phyloP scores from a whole-genome alignment of 2,888 invertebrate species.

The Heliconius ethilla region DNA sequence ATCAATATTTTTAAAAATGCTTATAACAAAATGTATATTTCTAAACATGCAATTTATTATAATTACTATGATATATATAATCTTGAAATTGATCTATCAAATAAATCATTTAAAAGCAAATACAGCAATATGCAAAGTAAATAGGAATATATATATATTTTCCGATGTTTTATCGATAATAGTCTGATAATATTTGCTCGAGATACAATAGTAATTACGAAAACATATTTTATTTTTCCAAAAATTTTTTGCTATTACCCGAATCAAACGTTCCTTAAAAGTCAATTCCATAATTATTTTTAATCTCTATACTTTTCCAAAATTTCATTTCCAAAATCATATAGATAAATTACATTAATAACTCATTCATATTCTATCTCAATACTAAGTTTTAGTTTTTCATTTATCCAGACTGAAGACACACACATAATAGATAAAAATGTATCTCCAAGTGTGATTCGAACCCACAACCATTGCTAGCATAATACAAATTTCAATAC shows the following conservation, averaged over 20 bases:
- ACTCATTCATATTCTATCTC: background rate
- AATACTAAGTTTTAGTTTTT: too few relatives aligned
- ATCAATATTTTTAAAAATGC: background rate
- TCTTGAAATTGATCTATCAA: slow-evolving; percentile 2
- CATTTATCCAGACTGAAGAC: background rate
- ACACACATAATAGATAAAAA: background rate
- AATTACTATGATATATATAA: slow-evolving; percentile 5
- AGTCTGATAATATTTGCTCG: too few relatives aligned
- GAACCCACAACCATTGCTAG: background rate
- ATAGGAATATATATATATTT: too few relatives aligned
- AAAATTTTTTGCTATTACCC: background rate
- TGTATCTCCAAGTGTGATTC: background rate
- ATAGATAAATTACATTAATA: background rate
- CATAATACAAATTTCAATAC: background rate
- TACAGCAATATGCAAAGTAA: background rate
- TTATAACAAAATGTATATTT: background rate
- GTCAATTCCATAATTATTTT: background rate
- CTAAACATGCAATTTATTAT: background rate
- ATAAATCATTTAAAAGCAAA: background rate
- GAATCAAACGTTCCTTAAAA: background rate
- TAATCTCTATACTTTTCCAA: background rate
- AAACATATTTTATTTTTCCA: too few relatives aligned
- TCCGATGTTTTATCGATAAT: too few relatives aligned
- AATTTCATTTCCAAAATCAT: background rate
- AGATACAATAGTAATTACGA: too few relatives aligned